Base-by-base conservation (phyloP, 2,113 vertebrate genomes). In the Cromileptes altivelis region DNA sequence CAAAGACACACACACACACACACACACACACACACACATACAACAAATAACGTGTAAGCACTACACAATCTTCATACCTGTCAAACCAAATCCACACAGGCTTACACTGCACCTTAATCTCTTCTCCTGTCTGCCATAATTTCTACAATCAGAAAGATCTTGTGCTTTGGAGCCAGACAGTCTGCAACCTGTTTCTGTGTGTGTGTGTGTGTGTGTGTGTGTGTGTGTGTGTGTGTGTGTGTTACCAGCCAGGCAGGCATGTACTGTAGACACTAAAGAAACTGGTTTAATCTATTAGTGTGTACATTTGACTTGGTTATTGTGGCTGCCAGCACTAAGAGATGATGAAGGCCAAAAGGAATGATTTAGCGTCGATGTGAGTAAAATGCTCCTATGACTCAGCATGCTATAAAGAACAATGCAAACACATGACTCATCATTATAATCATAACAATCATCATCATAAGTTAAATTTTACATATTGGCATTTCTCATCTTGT, bases 61-160 rank as follows among this genome's bases (percentile, higher is more conserved):
- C 78, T 90, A 89, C 86, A 78, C 80, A 88, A 86, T 92, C 88
- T 90, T 92, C 88, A 92, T 89, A 91, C 88, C 82, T 91, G 90
- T 93, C 91, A 88, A 86, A 88, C 56, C 75, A 88, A 89, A 90
- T 93, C 78, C 68, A 60, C 84, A 82, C 85, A 83, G 82, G 75
- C 61, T 77, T 57, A 15, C 42, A 27, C 75, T 69, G 78, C 82
- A 78, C 85, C 87, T 88, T 92, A 85, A 92, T 92, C 91, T 93
- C 52, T 79, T 82, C 81, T 86, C 78, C 85, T 82, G 82, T 89
- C 91, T 85, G 87, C 79, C 19, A 70, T 90, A 82, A 90, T 94
- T 91, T 87, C 90, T 85, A 88, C 90, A 93, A 94, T 94, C 93
- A 89, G 68, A 73, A 33, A 75, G 90, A 94, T 94, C 93, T 94